Evolutionary conservation across 1,140 invertebrate species (phyloP), one percentile per base, ranked within the genome.

Genomic region (Zaprionus ornatus): DNA sequence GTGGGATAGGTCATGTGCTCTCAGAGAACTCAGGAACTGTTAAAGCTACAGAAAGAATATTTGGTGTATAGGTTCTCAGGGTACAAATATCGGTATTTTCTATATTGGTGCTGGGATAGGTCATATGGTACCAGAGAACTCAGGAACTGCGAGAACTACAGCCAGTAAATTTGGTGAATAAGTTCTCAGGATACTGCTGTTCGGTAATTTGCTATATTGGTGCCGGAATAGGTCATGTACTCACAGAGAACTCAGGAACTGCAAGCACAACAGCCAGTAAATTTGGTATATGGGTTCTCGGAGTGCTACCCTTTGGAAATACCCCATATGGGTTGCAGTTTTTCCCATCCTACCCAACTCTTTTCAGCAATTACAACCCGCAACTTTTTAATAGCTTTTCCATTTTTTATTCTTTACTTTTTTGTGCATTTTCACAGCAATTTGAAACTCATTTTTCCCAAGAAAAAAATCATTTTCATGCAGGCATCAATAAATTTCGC

Each of bases 401-500:
- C 4, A 48, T 66, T 21, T 61, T 29, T 42, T 23, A 71, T 55
- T 79, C 60, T 12, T 54, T 29, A n/a, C 37, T 45, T 45, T 17
- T 50, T 10, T 50, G 3, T 50, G 19, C 29, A 32, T 66, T 76
- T 82, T 66, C 65, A 35, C 19, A 21, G 17, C 64, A 78, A 80
- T 88, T 88, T 60, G 69, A 77, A 88, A 80, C 29, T 32, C 1
- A 63, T 56, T 73, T 66, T 80, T 73, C 52, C 40, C 29, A 72
- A 66, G 64, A 80, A 83, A 62, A 64, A 50, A 59, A 45, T 42
- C 45, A 7, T 71, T 68, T 79, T 72, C 54, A 88, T 88, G 85
- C 84, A 73, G 84, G 84, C 70, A 69, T 65, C 25, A 15, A 83
- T 84, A 80, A 86, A 77, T 56, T 42, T 25, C 40, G 29, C 29